phyloP scores from a whole-genome alignment of 2,797 vertebrate species.

The Sebastes cheni region DNA sequence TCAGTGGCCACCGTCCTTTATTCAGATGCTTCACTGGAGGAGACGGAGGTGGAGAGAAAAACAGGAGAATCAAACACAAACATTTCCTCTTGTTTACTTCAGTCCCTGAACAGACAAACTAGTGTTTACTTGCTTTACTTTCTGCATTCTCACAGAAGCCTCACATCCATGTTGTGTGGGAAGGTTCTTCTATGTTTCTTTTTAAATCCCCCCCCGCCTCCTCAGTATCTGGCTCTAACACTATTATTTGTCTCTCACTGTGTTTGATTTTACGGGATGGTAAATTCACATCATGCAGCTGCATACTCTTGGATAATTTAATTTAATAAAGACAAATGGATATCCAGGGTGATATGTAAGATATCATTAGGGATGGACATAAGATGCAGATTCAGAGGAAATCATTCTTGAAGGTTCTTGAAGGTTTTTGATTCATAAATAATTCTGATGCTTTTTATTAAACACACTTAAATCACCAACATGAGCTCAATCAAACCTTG shows the following conservation, averaged over 20 bases:
- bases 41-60: conserved; percentile 26
- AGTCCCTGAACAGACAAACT: conserved; percentile 35
- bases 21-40: conserved; percentile 43
- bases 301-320: neutral
- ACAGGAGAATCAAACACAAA: conserved; percentile 38
- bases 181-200: conserved; percentile 1
- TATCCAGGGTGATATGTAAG: neutral
- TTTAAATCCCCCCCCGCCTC: neutral
- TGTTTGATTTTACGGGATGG: conserved; percentile 11
- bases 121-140: conserved; percentile 31
- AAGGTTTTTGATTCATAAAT: conserved; percentile 1
- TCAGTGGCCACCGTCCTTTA: conserved; percentile 22
- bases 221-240: neutral
- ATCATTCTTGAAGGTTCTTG: neutral
- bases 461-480: neutral
- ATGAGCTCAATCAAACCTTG: neutral
- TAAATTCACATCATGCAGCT: neutral
- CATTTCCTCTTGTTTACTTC: conserved; percentile 43
- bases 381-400: neutral
- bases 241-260: neutral
- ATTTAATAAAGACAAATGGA: neutral
- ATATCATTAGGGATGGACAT: neutral
- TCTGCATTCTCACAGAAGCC: conserved; percentile 30
- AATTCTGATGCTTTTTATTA: neutral
- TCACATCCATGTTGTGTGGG: conserved; percentile 6